A percentile compares a stretch with the other conserved stretches of the same genome.
Conservation (phyloP, 2,888 invertebrate genomes). For the Crematogaster levior region DNA sequence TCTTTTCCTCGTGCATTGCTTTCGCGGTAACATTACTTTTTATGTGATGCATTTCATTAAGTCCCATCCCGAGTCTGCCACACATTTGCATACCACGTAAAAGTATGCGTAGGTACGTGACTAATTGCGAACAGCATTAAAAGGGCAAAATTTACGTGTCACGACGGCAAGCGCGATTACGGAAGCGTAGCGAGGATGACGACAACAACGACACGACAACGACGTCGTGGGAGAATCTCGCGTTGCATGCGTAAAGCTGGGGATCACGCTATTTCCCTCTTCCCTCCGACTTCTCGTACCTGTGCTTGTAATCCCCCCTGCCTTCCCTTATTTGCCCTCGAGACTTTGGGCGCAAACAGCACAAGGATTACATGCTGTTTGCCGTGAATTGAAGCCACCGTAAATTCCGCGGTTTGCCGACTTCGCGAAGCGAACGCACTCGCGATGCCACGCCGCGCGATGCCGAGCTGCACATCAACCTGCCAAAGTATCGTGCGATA, state of each 20-base stretch:
- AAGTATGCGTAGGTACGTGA: slow-evolving; percentile 37
- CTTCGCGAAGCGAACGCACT: slow-evolving; percentile 47
- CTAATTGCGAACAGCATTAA: slow-evolving; percentile 50
- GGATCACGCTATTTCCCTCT: slow-evolving; percentile 26
- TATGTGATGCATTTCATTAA: slow-evolving; percentile 37
- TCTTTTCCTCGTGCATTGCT: neutral
- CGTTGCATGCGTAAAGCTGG: slow-evolving; percentile 41
- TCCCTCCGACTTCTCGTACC: slow-evolving; percentile 33
- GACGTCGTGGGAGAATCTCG: neutral
- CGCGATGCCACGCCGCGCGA: slow-evolving; percentile 44
- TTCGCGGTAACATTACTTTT: slow-evolving; percentile 15
- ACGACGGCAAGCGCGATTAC: slow-evolving; percentile 37
- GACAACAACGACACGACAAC: slow-evolving; percentile 1
- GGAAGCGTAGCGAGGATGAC: slow-evolving; percentile 27
- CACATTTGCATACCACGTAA: slow-evolving; percentile 26
- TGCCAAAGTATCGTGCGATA: neutral
- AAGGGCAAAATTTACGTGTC: slow-evolving; percentile 48
- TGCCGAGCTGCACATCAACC: slow-evolving; percentile 16
- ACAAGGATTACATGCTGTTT: slow-evolving; percentile 62
- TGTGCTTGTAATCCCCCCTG: slow-evolving; percentile 62
- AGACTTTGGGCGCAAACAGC: slow-evolving; percentile 65
- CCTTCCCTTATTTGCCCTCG: slow-evolving; percentile 64
- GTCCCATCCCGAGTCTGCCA: neutral
- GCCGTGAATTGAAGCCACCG: slow-evolving; percentile 71
- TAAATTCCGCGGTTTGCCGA: slow-evolving; percentile 63